These are phyloP conservation scores for Porites evermanni DNA, from an alignment of 92 coral and sea anemone genomes.

Conservation along the genomic window DNA sequence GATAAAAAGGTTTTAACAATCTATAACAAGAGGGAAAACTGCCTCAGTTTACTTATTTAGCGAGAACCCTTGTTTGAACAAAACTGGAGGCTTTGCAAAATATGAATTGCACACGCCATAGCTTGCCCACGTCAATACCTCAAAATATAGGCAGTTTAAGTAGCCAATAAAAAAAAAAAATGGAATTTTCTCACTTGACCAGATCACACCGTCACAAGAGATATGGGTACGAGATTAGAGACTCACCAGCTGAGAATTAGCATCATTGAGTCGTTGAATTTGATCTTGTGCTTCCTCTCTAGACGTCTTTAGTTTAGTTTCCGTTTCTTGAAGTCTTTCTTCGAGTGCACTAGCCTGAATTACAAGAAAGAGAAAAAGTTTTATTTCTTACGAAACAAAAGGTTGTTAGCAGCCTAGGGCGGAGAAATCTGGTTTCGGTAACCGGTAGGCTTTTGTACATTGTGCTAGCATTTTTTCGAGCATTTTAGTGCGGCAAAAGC, in stretches of 20 bases:
- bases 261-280: slow-evolving; percentile 61
- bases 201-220: too few species aligned
- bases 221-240: neutral
- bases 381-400: neutral
- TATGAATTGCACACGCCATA: too few species aligned
- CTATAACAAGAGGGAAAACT: too few species aligned
- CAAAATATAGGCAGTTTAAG: too few species aligned
- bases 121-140: too few species aligned
- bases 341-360: slow-evolving; percentile 62
- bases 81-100: too few species aligned
- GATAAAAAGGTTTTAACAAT: too few species aligned
- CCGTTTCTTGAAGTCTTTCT: slow-evolving; percentile 59
- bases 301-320: slow-evolving; percentile 54
- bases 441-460: too few species aligned
- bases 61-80: too few species aligned
- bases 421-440: neutral
- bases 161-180: neutral
- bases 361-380: neutral
- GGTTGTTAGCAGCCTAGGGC: neutral
- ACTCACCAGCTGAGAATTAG: slow-evolving; percentile 77
- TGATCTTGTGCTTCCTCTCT: slow-evolving; percentile 65
- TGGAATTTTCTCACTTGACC: neutral
- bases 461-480: too few species aligned
- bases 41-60: too few species aligned
- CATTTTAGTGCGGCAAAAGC: too few species aligned